Conservation (phyloP, 2,113 vertebrate genomes). For the Lates calcarifer region DNA sequence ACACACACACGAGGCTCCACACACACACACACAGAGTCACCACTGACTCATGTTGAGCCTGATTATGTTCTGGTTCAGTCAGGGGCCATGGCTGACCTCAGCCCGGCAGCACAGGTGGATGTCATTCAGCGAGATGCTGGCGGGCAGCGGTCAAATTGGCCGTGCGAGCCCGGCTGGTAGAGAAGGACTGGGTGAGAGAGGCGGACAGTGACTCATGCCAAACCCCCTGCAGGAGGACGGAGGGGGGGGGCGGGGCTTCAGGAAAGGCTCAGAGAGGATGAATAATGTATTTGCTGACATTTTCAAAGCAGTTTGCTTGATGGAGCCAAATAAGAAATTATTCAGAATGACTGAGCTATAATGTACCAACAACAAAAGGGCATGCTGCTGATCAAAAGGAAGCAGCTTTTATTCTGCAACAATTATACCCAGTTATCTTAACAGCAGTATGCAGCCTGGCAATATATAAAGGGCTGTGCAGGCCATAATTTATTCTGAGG, state of each 20-base stretch:
- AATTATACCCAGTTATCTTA: background rate
- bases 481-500: constrained; percentile 10
- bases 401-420: background rate
- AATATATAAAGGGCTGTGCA: background rate
- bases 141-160: background rate
- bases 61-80: background rate
- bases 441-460: background rate
- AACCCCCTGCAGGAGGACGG: background rate
- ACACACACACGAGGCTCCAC: background rate
- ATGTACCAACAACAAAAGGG: background rate
- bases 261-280: background rate
- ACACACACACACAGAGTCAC: background rate
- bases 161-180: background rate
- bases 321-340: background rate
- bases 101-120: background rate
- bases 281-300: constrained; percentile 12
- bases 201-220: constrained; percentile 25
- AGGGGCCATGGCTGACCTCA: background rate
- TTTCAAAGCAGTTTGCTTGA: constrained; percentile 17
- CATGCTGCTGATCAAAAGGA: background rate
- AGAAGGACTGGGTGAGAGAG: background rate
- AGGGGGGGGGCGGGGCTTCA: background rate
- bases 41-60: background rate
- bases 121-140: background rate
- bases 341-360: constrained; percentile 2